A percentile compares a stretch with the other conserved stretches of the same genome.
Evolutionary conservation across 2,113 vertebrate species (phyloP).

Genomic region (Aythya baeri): DNA sequence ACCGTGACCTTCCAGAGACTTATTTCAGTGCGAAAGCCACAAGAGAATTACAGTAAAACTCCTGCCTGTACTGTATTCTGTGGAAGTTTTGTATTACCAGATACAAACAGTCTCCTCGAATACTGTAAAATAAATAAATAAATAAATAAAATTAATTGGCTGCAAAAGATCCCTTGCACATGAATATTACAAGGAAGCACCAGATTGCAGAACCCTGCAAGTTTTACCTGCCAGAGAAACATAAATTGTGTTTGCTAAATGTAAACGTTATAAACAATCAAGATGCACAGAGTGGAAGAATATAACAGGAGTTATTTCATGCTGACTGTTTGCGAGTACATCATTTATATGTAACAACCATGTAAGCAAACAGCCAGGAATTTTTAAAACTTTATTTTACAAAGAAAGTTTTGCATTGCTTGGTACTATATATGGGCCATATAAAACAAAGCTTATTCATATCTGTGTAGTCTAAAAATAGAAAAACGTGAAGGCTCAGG

Average conservation of each 20-base stretch:
- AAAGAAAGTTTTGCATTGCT: background rate
- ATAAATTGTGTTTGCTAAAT: background rate
- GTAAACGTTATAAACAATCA: background rate
- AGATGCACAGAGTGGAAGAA: background rate
- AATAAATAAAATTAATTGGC: background rate
- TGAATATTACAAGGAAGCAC: background rate
- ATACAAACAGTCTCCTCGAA: background rate
- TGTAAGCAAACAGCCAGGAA: background rate
- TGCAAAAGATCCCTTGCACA: background rate
- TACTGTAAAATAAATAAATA: background rate
- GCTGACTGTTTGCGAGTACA: background rate
- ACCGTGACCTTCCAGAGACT: background rate
- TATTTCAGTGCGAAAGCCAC: background rate
- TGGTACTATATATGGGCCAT: fast-evolving
- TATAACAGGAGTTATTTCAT: background rate
- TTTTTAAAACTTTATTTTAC: background rate
- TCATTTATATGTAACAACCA: background rate
- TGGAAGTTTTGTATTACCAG: background rate
- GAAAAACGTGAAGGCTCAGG: background rate
- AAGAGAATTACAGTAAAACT: background rate
- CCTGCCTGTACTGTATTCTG: background rate
- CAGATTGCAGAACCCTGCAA: background rate
- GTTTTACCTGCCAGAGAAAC: background rate
- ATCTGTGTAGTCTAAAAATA: background rate
- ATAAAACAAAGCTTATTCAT: background rate